phyloP scores from a whole-genome alignment of 2,113 vertebrate species.

The Platichthys flesus region DNA sequence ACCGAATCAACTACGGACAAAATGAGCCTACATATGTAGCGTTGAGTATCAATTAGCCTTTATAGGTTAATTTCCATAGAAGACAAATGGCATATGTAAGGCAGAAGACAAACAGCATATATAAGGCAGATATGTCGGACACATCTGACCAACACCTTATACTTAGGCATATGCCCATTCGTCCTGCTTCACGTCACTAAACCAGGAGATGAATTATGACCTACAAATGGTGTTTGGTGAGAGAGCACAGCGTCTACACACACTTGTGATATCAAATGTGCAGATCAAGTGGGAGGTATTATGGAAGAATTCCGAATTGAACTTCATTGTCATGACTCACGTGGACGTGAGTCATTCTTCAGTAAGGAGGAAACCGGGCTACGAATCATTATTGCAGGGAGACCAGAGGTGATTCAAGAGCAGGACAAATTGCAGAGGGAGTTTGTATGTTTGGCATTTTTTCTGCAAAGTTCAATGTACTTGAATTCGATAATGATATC shows the following conservation, averaged over 20 bases:
- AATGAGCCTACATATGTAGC: too few species aligned
- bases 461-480: too few species aligned
- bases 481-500: too few species aligned
- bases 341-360: constrained; percentile 44
- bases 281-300: constrained; percentile 30
- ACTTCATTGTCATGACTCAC: constrained; percentile 14
- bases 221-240: background rate
- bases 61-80: too few species aligned
- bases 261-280: constrained; percentile 30
- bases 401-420: constrained; percentile 27
- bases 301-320: constrained; percentile 28
- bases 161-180: constrained; percentile 3
- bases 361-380: constrained; percentile 9
- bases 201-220: constrained; percentile 18
- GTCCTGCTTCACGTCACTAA: background rate
- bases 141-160: constrained; percentile 6
- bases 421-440: background rate
- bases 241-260: constrained; percentile 20
- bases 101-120: background rate
- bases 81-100: background rate
- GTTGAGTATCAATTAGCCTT: too few species aligned
- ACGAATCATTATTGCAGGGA: constrained; percentile 31
- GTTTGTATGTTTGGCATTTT: too few species aligned
- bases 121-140: background rate
- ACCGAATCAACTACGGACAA: too few species aligned